phyloP scores from a whole-genome alignment of 2,888 invertebrate species.

The Tortricodes alternella region DNA sequence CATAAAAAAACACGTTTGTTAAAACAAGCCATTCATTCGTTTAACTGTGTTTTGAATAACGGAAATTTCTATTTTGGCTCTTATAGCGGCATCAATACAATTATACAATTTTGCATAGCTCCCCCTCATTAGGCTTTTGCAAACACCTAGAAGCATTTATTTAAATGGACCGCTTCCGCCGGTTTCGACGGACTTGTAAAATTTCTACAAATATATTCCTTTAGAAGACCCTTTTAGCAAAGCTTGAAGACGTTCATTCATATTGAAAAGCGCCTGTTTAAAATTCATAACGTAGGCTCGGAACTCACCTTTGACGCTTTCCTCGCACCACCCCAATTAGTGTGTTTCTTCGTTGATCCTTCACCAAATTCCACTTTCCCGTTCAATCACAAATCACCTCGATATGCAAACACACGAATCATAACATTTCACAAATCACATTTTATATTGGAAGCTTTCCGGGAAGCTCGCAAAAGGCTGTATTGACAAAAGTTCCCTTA shows the following conservation, averaged over 20 bases:
- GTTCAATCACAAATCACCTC: constrained; percentile 63
- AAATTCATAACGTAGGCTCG: constrained; percentile 46
- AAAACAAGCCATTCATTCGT: not conserved
- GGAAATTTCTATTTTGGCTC: not conserved
- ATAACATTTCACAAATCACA: constrained; percentile 69
- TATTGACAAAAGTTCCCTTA: constrained; percentile 53
- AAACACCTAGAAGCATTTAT: constrained; percentile 29
- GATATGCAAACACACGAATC: constrained; percentile 60
- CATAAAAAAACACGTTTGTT: not conserved
- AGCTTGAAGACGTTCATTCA: constrained; percentile 46
- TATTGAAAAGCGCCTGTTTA: constrained; percentile 58
- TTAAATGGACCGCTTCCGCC: constrained; percentile 25
- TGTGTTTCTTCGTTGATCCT: constrained; percentile 47
- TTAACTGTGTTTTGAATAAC: not conserved
- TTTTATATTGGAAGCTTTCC: constrained; percentile 49
- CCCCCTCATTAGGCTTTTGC: constrained; percentile 13
- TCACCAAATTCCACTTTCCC: constrained; percentile 57
- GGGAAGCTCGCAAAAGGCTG: constrained; percentile 50
- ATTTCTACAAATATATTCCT: constrained; percentile 36
- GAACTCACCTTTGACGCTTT: constrained; percentile 58
- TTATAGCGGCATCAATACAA: constrained; percentile 18
- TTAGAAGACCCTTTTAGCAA: constrained; percentile 33
- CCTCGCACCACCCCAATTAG: constrained; percentile 34
- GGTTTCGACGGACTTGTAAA: constrained; percentile 33
- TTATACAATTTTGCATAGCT: constrained; percentile 17